phyloP scores from a whole-genome alignment of 1,140 invertebrate species.

The Spodoptera frugiperda region DNA sequence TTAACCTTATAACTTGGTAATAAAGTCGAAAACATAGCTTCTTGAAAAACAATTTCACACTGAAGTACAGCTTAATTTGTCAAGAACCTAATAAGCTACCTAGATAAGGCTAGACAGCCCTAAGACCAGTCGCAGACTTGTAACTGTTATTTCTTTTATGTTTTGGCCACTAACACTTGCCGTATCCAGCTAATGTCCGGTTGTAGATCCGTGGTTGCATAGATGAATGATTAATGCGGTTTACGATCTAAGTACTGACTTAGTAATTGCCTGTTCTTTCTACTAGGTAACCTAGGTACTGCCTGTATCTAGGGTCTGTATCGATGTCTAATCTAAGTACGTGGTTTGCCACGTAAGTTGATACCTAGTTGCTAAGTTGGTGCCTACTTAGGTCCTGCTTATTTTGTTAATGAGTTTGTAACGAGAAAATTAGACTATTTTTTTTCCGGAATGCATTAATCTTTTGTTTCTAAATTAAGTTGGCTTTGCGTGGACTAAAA shows the following conservation, averaged over 20 bases:
- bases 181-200: slow-evolving; percentile 23
- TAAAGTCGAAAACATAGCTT: no score
- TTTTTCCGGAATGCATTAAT: no score
- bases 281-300: neutral
- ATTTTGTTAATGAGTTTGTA: neutral
- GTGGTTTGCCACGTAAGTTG: slow-evolving; percentile 23
- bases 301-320: slow-evolving; percentile 4
- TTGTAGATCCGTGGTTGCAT: slow-evolving; percentile 21
- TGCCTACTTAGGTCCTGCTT: neutral
- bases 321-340: slow-evolving; percentile 32
- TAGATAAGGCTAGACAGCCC: slow-evolving; percentile 1
- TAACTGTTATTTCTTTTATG: slow-evolving; percentile 36
- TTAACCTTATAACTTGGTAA: no score
- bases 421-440: no score
- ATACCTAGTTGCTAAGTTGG: neutral
- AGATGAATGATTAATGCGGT: slow-evolving; percentile 33
- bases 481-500: no score
- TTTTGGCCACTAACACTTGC: slow-evolving; percentile 35
- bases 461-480: no score
- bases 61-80: no score
- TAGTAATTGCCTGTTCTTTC: slow-evolving; percentile 28
- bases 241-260: slow-evolving; percentile 5
- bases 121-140: slow-evolving; percentile 8
- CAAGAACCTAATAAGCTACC: no score
- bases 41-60: no score